Conservation (phyloP, 2,888 invertebrate species). For the Patella depressa region DNA sequence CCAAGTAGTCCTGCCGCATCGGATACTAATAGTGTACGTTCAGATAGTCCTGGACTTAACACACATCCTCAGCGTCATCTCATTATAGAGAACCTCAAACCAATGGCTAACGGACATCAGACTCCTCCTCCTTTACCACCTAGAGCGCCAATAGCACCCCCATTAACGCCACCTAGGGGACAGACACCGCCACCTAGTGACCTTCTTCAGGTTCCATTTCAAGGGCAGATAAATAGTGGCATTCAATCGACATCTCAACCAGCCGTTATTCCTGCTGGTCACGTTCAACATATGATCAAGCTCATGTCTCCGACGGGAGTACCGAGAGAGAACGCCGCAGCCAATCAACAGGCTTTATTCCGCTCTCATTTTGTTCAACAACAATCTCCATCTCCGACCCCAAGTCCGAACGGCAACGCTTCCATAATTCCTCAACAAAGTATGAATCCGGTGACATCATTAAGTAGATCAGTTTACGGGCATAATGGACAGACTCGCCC, state of each 20-base stretch:
- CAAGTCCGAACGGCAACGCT: not conserved
- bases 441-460: not conserved
- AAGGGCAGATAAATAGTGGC: not conserved
- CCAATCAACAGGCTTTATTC: conserved; percentile 71
- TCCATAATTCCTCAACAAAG: not conserved
- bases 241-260: conserved; percentile 6
- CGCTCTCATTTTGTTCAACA: conserved; percentile 15
- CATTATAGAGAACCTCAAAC: conserved; percentile 10
- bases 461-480: not conserved
- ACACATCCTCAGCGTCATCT: conserved; percentile 24
- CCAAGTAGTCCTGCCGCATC: conserved; percentile 88
- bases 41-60: conserved; percentile 57
- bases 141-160: conserved; percentile 46
- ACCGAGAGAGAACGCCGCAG: conserved; percentile 51
- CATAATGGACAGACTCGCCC: not conserved
- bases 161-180: conserved; percentile 36
- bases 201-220: conserved; percentile 23
- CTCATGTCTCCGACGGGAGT: conserved; percentile 81
- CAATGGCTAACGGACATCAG: conserved; percentile 54
- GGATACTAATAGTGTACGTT: conserved; percentile 83
- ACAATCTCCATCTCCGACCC: conserved; percentile 9
- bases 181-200: conserved; percentile 47
- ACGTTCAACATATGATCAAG: conserved; percentile 80
- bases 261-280: conserved; percentile 71
- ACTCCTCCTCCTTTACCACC: conserved; percentile 75